These are phyloP conservation scores for Lucilia sericata DNA, from an alignment of 1,140 invertebrate genomes.

Conservation along the genomic window DNA sequence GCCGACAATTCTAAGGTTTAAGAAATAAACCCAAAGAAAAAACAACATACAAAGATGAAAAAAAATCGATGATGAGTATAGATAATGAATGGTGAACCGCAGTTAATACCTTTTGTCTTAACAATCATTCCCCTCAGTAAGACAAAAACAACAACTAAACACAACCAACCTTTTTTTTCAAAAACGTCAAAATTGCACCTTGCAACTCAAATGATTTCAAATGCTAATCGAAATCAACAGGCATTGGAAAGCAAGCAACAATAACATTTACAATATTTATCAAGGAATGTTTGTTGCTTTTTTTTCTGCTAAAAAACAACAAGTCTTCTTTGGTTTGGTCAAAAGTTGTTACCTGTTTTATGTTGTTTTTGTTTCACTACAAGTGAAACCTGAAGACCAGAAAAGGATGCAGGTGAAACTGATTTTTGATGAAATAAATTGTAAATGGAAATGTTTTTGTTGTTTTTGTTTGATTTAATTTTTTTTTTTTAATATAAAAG, in stretches of 20 bases:
- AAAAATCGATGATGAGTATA: slow-evolving; percentile 21
- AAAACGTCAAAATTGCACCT: slow-evolving; percentile 40
- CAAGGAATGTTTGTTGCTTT: neutral
- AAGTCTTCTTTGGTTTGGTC: neutral
- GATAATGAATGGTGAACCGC: slow-evolving; percentile 37
- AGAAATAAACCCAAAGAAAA: neutral
- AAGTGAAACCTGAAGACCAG: neutral
- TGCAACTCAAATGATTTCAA: slow-evolving; percentile 35
- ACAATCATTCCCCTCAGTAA: neutral
- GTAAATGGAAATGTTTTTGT: neutral
- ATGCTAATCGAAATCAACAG: slow-evolving; percentile 38
- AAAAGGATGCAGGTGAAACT: slow-evolving; percentile 42
- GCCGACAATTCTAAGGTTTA: neutral
- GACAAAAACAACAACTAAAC: neutral
- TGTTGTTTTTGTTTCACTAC: neutral
- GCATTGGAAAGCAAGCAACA: neutral
- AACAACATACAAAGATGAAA: neutral
- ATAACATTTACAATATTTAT: no score
- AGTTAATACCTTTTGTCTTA: slow-evolving; percentile 27
- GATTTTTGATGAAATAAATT: slow-evolving; percentile 15
- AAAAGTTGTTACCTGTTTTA: slow-evolving; percentile 26
- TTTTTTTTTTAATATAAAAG: no score
- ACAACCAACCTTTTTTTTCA: neutral
- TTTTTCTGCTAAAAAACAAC: neutral
- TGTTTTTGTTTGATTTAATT: no score